Base-by-base conservation (phyloP, 2,888 invertebrate genomes). In the Lithophane semibrunnea region DNA sequence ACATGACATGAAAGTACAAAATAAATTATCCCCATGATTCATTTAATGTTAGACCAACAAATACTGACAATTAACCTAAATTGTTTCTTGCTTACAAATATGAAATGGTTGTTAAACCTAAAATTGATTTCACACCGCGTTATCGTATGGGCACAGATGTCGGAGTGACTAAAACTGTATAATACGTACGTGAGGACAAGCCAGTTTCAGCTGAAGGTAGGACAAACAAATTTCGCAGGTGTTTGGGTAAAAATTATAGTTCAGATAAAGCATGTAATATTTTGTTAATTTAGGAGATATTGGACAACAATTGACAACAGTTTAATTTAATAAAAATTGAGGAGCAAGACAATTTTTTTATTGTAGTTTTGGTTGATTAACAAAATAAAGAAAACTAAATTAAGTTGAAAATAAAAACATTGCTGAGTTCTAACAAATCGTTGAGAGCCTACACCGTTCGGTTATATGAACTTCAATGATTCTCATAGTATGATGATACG, bases 61-160 rank as follows among this genome's bases (percentile, higher is more conserved):
- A 79, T 72, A 47, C 71, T 66, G 42, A 72, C 67, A 81, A 82
- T 84, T 84, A 82, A 81, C 85, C 73, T 60, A 58, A 88, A 84
- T 83, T 72, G 63, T 80, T 86, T 76, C 82, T 82, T 71, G 76
- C 80, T 66, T 70, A 80, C 68, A 87, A 86, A 49, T 80, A 86
- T 75, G 65, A 56, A 77, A 80, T 70, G 84, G 77, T 70, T 67
- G 72, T 84, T 84, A 80, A 80, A 66, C 3, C 63, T 58, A 64
- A 81, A 37, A 58, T 73, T 12, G 66, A 71, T 75, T 81, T 81
- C 66, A 75, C 78, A 73, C 60, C 54, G 12, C 54, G 54, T 80
- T 69, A 75, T 80, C 73, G 9, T 74, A 77, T 60, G 69, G 73
- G 68, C 72, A 72, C 73, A 68, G 71, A 74, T 68, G 83, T 76